These are phyloP conservation scores for Smutsia gigantea DNA, from an alignment of 2,797 vertebrate genomes.

Conservation along the genomic window DNA sequence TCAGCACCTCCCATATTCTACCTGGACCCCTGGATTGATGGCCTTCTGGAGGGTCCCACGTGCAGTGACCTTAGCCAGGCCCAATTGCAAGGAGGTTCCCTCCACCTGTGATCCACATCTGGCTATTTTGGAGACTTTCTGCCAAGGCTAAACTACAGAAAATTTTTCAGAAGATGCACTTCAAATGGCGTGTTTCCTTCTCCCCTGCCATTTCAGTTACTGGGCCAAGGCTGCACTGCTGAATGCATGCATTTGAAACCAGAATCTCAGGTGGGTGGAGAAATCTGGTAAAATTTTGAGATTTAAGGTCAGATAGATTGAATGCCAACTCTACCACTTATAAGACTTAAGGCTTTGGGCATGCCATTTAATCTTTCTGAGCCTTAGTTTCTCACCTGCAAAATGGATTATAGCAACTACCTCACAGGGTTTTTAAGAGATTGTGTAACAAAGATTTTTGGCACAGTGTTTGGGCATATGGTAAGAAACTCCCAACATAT, in stretches of 20 bases:
- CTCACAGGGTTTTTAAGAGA: not conserved
- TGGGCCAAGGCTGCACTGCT: not conserved
- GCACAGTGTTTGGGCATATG: not conserved
- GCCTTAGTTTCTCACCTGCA: not conserved
- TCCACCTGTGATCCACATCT: not conserved
- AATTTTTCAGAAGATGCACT: not conserved
- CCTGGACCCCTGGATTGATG: not conserved
- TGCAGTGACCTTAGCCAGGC: not conserved
- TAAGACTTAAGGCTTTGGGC: not conserved
- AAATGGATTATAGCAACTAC: not conserved
- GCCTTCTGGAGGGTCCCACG: not conserved
- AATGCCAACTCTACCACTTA: not conserved
- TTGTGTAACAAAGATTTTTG: not conserved
- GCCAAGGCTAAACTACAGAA: not conserved
- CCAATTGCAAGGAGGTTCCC: not conserved
- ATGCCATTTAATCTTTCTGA: not conserved
- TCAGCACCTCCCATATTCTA: not conserved
- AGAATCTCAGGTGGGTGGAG: not conserved
- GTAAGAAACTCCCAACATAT: not conserved
- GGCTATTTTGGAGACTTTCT: not conserved
- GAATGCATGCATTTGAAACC: not conserved
- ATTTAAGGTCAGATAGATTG: not conserved
- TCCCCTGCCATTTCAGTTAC: not conserved
- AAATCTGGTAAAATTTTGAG: not conserved
- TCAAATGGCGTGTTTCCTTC: not conserved